These are phyloP conservation scores for Myzus persicae DNA, from an alignment of 1,140 invertebrate genomes.

Conservation along the genomic window DNA sequence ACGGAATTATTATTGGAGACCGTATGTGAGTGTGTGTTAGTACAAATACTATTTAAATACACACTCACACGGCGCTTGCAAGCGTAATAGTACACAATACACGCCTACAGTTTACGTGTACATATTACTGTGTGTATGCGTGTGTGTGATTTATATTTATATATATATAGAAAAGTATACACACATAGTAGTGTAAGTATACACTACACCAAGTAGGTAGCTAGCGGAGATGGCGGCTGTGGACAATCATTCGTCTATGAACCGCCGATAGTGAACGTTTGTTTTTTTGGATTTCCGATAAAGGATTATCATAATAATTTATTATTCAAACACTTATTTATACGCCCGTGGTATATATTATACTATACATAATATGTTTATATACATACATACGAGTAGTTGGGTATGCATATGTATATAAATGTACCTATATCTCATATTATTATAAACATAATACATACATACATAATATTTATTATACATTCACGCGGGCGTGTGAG, in stretches of 20 bases:
- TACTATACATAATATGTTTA: no score
- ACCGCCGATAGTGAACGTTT: neutral
- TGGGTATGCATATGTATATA: neutral
- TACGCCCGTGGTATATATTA: neutral
- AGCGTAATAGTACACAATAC: neutral
- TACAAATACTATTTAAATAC: neutral
- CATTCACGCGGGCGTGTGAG: neutral
- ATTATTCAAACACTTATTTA: slow-evolving; percentile 13
- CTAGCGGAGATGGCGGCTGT: neutral
- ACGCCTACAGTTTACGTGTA: neutral
- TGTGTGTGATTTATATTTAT: neutral
- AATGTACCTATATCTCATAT: neutral
- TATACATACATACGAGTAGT: neutral
- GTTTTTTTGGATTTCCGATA: neutral
- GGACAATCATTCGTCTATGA: slow-evolving; percentile 4
- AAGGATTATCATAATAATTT: neutral
- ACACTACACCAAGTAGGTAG: neutral
- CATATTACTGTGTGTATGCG: neutral
- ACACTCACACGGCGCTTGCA: neutral
- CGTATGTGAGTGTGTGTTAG: neutral
- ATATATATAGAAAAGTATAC: neutral
- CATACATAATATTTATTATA: neutral
- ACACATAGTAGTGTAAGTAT: neutral
- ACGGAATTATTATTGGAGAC: neutral
- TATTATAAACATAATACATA: neutral